phyloP scores from a whole-genome alignment of 2,797 vertebrate genomes.

The Kryptopterus vitreolus region DNA sequence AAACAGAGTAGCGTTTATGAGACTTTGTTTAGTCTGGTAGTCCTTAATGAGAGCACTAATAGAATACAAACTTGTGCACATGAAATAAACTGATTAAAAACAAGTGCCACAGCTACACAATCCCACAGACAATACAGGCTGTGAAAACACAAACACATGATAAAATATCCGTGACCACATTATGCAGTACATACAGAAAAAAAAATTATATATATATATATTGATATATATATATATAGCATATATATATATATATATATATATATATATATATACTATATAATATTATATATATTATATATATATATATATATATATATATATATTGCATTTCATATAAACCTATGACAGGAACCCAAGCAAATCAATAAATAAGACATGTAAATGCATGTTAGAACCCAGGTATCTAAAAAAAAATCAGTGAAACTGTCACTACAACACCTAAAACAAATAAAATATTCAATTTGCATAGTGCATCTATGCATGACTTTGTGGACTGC shows the following conservation, averaged over 20 bases:
- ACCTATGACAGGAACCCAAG: slow-evolving; percentile 5
- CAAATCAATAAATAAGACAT: slow-evolving; percentile 38
- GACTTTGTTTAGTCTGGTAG: not conserved
- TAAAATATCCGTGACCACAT: slow-evolving; percentile 1
- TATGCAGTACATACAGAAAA: not conserved
- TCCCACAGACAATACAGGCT: not conserved
- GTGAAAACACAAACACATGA: slow-evolving; percentile 30
- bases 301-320: too few species aligned
- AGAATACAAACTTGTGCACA: not conserved
- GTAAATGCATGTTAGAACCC: slow-evolving; percentile 15
- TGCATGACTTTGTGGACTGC: slow-evolving; percentile 61
- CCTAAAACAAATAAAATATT: slow-evolving; percentile 61
- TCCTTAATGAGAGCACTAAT: not conserved
- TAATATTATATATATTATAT: too few species aligned
- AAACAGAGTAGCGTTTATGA: not conserved
- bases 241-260: too few species aligned
- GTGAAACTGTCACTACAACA: slow-evolving; percentile 59
- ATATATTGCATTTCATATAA: slow-evolving; percentile 21
- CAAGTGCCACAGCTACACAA: not conserved
- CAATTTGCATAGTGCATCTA: slow-evolving; percentile 69
- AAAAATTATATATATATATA: too few species aligned
- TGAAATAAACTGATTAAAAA: slow-evolving; percentile 17
- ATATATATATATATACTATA: too few species aligned
- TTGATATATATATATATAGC: too few species aligned
- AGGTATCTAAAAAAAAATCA: not conserved